A percentile compares a stretch with the other conserved stretches of the same genome.
Conservation (phyloP, 2,113 vertebrate species). For the Gavia stellata region DNA sequence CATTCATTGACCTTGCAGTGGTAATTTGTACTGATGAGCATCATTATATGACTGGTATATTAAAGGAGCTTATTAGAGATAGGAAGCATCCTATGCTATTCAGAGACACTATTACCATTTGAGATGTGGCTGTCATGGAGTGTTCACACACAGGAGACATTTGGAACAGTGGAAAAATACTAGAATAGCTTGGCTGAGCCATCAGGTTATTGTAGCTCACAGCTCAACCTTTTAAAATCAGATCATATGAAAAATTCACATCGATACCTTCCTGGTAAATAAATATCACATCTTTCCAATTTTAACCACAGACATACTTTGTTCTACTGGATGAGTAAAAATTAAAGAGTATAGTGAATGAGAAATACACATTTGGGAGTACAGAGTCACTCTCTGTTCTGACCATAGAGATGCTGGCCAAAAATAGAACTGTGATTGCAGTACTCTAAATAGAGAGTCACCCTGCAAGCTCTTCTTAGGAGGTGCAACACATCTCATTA, state of each 20-base stretch:
- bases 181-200: constrained; percentile 15
- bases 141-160: background rate
- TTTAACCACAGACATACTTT: background rate
- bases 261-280: background rate
- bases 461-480: constrained; percentile 60
- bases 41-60: constrained; percentile 32
- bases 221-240: constrained; percentile 10
- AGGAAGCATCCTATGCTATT: background rate
- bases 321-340: constrained; percentile 8
- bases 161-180: constrained; percentile 45
- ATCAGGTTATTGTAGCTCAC: background rate
- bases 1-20: constrained; percentile 43
- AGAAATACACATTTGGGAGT: background rate
- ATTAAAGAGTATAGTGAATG: constrained; percentile 19
- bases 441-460: constrained; percentile 58
- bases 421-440: constrained; percentile 61
- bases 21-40: constrained; percentile 45
- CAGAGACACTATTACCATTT: constrained; percentile 22
- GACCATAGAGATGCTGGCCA: constrained; percentile 21
- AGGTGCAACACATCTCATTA: constrained; percentile 65
- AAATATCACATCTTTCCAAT: background rate
- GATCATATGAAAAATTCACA: background rate
- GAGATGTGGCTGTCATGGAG: constrained; percentile 30
- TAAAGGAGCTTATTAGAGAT: constrained; percentile 55
- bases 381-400: constrained; percentile 14